These are phyloP conservation scores for Aspiorhynchus laticeps DNA, from an alignment of 2,113 vertebrate species.

Conservation along the genomic window DNA sequence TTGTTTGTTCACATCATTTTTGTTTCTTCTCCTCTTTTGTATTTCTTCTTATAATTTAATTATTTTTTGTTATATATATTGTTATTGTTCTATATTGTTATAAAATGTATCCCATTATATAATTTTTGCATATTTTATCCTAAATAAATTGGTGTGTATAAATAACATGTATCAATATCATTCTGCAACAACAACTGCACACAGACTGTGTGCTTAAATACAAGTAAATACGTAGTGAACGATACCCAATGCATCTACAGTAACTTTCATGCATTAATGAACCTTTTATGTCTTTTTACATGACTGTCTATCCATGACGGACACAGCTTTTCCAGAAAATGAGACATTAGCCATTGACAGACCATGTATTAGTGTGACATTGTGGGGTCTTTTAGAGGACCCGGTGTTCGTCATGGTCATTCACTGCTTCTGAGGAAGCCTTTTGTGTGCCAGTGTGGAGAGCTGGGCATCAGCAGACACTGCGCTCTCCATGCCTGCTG, in stretches of 20 bases:
- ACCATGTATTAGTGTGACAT: neutral
- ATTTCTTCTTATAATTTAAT: neutral
- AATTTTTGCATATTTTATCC: neutral
- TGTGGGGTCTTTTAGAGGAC: slow-evolving; percentile 38
- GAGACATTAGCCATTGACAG: slow-evolving; percentile 26
- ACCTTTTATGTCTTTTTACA: neutral
- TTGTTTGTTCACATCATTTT: neutral
- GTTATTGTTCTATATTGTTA: neutral
- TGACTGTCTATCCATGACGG: neutral
- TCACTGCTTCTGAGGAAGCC: slow-evolving; percentile 34
- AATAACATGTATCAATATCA: neutral
- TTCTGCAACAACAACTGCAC: neutral
- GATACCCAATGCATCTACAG: neutral
- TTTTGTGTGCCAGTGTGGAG: slow-evolving; percentile 36
- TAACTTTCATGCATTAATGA: slow-evolving; percentile 5
- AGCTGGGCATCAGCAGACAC: slow-evolving; percentile 34
- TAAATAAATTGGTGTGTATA: neutral
- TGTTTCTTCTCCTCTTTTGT: neutral
- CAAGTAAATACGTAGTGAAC: neutral
- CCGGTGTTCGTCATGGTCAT: slow-evolving; percentile 31
- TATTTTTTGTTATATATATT: neutral
- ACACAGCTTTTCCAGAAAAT: slow-evolving; percentile 25
- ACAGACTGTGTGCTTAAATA: neutral
- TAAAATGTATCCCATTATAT: neutral
- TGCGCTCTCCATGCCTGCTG: neutral